Evolutionary conservation across 2,113 vertebrate genomes (phyloP), one percentile per base, ranked within the genome.

Genomic region (Amia ocellicauda): DNA sequence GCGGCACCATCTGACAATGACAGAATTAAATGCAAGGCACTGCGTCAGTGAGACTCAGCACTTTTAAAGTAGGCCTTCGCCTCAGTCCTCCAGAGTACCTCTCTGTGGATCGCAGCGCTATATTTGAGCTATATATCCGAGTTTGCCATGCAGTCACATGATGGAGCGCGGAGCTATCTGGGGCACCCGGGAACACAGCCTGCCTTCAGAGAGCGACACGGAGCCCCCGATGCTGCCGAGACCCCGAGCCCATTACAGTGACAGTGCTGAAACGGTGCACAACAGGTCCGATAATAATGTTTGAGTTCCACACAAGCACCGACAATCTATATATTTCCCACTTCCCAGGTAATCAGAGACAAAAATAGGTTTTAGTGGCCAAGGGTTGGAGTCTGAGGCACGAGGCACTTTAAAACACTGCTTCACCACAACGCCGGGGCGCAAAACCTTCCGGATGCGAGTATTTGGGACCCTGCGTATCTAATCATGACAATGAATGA

Each of bases 201-300:
- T 40, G 60, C 73, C 78, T 87, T 85, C 78, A n/a, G 53, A 76
- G 84, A 73, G 70, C 63, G 66, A 28, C 64, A 71, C 64, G 66
- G 89, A 82, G 78, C 83, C 83, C 85, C 74, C 87, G 85, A 80
- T 85, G 81, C 83, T 82, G 78, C 70, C 74, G 78, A 78, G 89
- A 86, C 87, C 82, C 82, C 86, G 85, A 89, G 87, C 87, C 89
- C 89, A 90, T 89, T 89, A 89, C 83, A 83, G 78, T 87, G 85
- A 86, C 86, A 86, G 83, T 86, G 85, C 85, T 86, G 86, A 90
- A 90, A 90, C 86, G 87, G 86, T 85, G 85, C 85, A 82, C 87
- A 87, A 89, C 87, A 89, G 86, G 86, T 88, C 85, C 88, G 89
- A 89, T 88, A 83, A 88, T 87, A 86, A 88, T 86, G 88, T 89